Evolutionary conservation across 2,113 vertebrate genomes (phyloP).

Genomic region (Festucalex cinctus): DNA sequence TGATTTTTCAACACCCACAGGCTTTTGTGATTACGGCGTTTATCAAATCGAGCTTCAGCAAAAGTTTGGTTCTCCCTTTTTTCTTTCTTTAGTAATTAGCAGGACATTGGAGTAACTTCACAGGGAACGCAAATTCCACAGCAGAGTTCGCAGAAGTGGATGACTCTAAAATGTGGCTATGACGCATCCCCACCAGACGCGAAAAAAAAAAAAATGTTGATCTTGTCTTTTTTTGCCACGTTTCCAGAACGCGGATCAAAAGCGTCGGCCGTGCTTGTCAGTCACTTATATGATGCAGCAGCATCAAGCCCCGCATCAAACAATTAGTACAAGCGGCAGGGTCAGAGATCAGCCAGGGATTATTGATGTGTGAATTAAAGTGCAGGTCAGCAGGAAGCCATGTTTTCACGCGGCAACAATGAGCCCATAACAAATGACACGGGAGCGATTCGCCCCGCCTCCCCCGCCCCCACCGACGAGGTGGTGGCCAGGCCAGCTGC

Average conservation of each 20-base stretch:
- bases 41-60: too few relatives aligned
- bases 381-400: slow-evolving; percentile 77
- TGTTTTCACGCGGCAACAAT: slow-evolving; percentile 66
- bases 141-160: neutral
- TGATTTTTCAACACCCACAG: too few relatives aligned
- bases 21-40: too few relatives aligned
- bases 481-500: slow-evolving; percentile 58
- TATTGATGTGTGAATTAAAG: slow-evolving; percentile 77
- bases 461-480: neutral
- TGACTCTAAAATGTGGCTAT: neutral
- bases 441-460: slow-evolving; percentile 34
- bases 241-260: slow-evolving; percentile 40
- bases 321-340: slow-evolving; percentile 68
- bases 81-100: too few relatives aligned
- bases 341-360: slow-evolving; percentile 70
- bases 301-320: slow-evolving; percentile 73
- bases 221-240: neutral
- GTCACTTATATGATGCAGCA: slow-evolving; percentile 63
- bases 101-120: neutral
- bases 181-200: neutral
- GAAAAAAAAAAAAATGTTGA: neutral
- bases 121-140: neutral
- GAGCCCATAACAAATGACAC: slow-evolving; percentile 64
- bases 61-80: too few relatives aligned
- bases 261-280: slow-evolving; percentile 12